Evolutionary conservation across 1,140 invertebrate genomes (phyloP), one percentile per base, ranked within the genome.

Genomic region (Cyclina sinensis): DNA sequence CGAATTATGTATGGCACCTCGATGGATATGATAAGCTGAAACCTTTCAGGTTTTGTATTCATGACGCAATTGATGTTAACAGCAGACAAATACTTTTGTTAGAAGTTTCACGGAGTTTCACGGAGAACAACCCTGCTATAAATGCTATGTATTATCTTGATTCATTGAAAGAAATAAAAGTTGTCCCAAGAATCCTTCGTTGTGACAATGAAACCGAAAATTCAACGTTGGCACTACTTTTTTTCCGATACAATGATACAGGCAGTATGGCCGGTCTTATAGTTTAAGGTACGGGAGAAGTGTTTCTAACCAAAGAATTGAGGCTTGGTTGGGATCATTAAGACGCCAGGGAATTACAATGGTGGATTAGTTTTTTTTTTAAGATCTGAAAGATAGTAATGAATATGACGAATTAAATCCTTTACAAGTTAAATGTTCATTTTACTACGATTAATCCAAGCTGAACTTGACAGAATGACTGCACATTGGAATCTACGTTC

Each of bases 21-120:
- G 94, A 94, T 90, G 90, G 89, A 0, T 93, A 93, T 90, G 94
- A 94, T 70, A n/a, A n/a, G n/a, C n/a, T n/a, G n/a, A n/a, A n/a
- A n/a, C n/a, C n/a, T n/a, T n/a, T n/a, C n/a, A n/a, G 94, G 94
- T 88, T 87, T 94, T 16, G 90, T 24, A 92, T 94, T n/a, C 88
- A 92, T 82, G 92, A 91, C 48, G 91, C 88, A 30, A 92, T 94
- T 18, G 94, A 94, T 88, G 92, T 93, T 9, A 94, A 88, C 86
- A 94, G 93, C 21, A 79, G 91, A 46, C 86, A 90, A 46, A 82
- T 94, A 9, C 79, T 94, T 74, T 94, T 92, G 94, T 48, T 94
- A 16, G 59, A 92, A 79, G 91, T 90, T 46, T 90, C 92, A 57
- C 92, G 89, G 46, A 94, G 89, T 39, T n/a, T n/a, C n/a, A n/a